These are phyloP conservation scores for Hepsetus odoe DNA, from an alignment of 2,113 vertebrate genomes.

Conservation along the genomic window DNA sequence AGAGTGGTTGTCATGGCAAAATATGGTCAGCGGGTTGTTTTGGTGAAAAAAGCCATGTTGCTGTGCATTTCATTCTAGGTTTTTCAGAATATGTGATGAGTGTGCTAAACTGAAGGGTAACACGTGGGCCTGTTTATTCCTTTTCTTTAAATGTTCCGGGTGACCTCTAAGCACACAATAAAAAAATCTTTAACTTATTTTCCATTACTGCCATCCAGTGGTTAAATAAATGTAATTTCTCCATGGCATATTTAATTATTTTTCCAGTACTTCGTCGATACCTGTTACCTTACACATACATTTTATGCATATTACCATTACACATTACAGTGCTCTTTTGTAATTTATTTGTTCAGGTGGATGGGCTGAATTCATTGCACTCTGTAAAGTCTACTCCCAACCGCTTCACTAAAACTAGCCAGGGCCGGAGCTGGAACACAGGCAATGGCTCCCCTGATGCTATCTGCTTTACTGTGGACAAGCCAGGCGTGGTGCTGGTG, in stretches of 20 bases:
- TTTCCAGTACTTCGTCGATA: background rate
- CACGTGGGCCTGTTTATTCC: background rate
- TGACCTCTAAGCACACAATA: background rate
- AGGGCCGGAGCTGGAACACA: conserved; percentile 98
- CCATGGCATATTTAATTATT: background rate
- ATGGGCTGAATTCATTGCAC: conserved; percentile 93
- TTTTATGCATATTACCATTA: background rate
- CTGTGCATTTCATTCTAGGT: background rate
- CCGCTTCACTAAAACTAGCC: conserved; percentile 97
- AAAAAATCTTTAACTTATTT: conserved; percentile 3
- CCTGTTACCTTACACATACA: background rate
- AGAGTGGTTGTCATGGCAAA: conserved; percentile 51
- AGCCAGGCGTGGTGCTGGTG: conserved; percentile 92
- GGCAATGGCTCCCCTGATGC: conserved; percentile 98
- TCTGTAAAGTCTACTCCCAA: conserved; percentile 95
- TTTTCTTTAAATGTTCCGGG: background rate
- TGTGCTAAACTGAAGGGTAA: background rate
- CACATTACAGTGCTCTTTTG: no score
- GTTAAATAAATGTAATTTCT: background rate
- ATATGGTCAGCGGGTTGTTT: conserved; percentile 53
- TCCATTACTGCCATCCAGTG: conserved; percentile 32
- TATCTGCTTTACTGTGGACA: conserved; percentile 96
- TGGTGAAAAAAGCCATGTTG: conserved; percentile 41
- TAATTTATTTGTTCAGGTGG: conserved; percentile 74
- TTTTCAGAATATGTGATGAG: background rate